Evolutionary conservation across 1,140 invertebrate genomes (phyloP).

Genomic region (Patella vulgata): DNA sequence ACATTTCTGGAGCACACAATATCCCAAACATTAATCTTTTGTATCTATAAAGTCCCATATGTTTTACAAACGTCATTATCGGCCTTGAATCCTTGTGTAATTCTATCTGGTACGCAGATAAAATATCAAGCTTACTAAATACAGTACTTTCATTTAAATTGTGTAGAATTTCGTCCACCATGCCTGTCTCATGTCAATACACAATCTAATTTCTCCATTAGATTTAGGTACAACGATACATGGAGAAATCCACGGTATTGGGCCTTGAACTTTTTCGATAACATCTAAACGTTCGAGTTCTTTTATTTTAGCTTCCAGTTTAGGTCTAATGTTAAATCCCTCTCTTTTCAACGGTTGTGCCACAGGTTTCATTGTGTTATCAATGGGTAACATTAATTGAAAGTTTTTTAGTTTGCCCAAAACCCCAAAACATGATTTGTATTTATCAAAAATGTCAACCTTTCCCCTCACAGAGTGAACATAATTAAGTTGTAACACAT

Average conservation of each 20-base stretch:
- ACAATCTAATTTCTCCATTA: conserved; percentile 45
- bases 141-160: conserved; percentile 42
- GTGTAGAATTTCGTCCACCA: conserved; percentile 41
- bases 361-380: not conserved
- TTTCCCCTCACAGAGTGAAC: not conserved
- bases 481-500: not conserved
- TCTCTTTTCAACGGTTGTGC: conserved; percentile 1
- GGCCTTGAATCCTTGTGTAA: conserved; percentile 30
- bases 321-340: not conserved
- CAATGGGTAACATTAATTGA: not conserved
- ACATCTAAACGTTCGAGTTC: conserved; percentile 37
- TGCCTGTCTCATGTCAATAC: conserved; percentile 53
- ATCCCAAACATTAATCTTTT: conserved; percentile 39
- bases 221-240: conserved; percentile 47
- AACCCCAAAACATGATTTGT: not conserved
- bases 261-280: conserved; percentile 40
- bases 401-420: conserved; percentile 7
- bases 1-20: conserved; percentile 36
- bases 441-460: not conserved
- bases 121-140: conserved; percentile 51
- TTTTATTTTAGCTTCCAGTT: conserved; percentile 32
- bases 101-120: conserved; percentile 40
- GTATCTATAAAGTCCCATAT: conserved; percentile 33
- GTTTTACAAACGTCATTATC: conserved; percentile 46
- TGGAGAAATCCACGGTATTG: conserved; percentile 45